A percentile compares a stretch with the other conserved stretches of the same genome.
These are phyloP conservation scores for Drosophila setosimentum DNA, from an alignment of 2,888 invertebrate species.

Conservation along the genomic window DNA sequence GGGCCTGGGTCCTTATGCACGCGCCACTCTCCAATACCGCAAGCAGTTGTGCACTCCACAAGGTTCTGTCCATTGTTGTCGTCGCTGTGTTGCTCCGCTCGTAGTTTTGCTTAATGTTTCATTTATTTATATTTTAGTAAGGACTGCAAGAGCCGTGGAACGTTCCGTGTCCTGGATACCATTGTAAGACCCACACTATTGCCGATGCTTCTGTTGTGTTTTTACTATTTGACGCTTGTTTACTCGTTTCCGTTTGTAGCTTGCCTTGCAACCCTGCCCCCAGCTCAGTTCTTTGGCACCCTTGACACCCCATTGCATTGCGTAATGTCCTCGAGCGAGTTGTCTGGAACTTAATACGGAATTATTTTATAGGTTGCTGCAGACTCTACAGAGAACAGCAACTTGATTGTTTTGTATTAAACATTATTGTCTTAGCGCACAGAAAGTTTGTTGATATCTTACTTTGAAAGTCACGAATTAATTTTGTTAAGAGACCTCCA, in stretches of 20 bases:
- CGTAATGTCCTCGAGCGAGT: constrained; percentile 18
- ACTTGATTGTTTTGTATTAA: neutral
- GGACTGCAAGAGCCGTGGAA: constrained; percentile 22
- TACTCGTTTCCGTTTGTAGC: constrained; percentile 78
- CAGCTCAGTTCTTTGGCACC: neutral
- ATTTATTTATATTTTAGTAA: constrained; percentile 72
- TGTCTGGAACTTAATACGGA: constrained; percentile 28
- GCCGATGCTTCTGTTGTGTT: constrained; percentile 51
- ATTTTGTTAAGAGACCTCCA: neutral
- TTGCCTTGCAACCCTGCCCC: constrained; percentile 42
- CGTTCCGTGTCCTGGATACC: constrained; percentile 36
- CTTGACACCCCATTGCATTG: constrained; percentile 7
- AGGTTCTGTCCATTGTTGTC: constrained; percentile 47
- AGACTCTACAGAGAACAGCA: neutral
- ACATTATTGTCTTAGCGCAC: neutral
- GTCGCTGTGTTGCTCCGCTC: constrained; percentile 7
- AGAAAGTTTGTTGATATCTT: neutral
- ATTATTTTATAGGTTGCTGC: constrained; percentile 20
- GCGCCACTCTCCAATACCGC: constrained; percentile 31
- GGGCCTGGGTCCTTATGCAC: constrained; percentile 49
- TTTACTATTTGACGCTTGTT: constrained; percentile 81
- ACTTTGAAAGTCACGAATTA: neutral
- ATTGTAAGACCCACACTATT: constrained; percentile 41
- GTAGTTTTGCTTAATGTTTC: constrained; percentile 74
- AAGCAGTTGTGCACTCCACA: constrained; percentile 14